Base-by-base conservation (phyloP, 2,888 invertebrate species). In the Drosophila sordidula region DNA sequence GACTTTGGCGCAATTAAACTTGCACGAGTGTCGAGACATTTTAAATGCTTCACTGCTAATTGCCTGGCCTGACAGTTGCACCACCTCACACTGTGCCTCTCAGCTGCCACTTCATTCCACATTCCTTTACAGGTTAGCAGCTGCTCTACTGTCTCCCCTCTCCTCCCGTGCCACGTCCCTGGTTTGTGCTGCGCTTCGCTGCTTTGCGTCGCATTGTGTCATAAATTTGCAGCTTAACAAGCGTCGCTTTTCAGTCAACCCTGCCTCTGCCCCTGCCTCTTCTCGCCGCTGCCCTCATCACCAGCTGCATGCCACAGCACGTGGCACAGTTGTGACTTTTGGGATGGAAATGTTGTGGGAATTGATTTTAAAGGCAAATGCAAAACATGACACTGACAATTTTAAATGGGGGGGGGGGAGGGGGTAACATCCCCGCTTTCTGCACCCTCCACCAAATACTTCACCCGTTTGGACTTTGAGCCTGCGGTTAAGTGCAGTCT, bases 311-410 rank as follows among this genome's bases (percentile, higher is more conserved):
- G 58, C 52, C 39, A 55, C 32, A 57, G n/a, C 26, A 6, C 32
- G 29, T 38, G 44, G 69, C 51, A 32, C 61, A 61, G 38, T 18
- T 69, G 46, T 41, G 58, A 51, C 58, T 65, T 65, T 51, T 58
- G 52, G 49, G 32, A 36, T 34, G 56, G 18, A 36, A 42, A 56
- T 66, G 44, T 57, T 56, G 34, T 2, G 16, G 26, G 22, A 61
- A 75, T 75, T 75, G 58, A 73, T 75, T 73, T 69, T 41, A 29
- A 50, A 54, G 49, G 25, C 75, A 78, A 78, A 84, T 89, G 90
- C 88, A 77, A 76, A 76, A 85, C 90, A 87, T 68, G 77, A 75
- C 75, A 81, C 86, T 89, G 68, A 80, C 87, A 80, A 68, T 79
- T 83, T 76, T 55, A 80, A 71, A 57, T 29, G 29, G 22, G 9